These are phyloP conservation scores for Tetramorium bicarinatum DNA, from an alignment of 2,888 invertebrate species.

Conservation along the genomic window DNA sequence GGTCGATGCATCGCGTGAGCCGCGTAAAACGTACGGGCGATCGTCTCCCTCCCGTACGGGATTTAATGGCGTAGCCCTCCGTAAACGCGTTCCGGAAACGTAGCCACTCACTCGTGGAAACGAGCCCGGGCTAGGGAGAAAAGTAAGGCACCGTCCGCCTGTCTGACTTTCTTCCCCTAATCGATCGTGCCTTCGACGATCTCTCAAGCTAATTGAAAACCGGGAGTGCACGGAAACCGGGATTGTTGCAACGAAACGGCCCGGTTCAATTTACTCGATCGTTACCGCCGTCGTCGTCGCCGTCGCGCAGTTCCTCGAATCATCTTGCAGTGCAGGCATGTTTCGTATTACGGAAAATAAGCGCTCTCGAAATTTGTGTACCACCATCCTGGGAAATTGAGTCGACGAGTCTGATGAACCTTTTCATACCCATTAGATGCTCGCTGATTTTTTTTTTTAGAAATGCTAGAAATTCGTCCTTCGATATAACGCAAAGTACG, in stretches of 20 bases:
- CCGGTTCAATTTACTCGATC: constrained; percentile 41
- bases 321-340: not conserved
- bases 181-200: constrained; percentile 55
- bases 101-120: constrained; percentile 64
- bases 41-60: constrained; percentile 43
- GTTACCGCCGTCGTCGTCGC: not conserved
- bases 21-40: constrained; percentile 60
- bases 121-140: constrained; percentile 23
- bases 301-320: not conserved
- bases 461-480: not conserved
- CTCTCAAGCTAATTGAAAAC: constrained; percentile 57
- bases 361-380: not conserved
- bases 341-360: not conserved
- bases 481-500: not conserved
- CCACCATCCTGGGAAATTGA: not conserved
- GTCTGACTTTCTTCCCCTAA: constrained; percentile 51
- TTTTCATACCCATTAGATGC: not conserved
- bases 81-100: constrained; percentile 67
- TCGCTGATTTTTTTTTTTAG: not conserved
- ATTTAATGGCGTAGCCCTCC: constrained; percentile 61
- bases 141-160: constrained; percentile 36
- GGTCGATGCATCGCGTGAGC: constrained; percentile 65
- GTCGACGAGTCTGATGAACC: not conserved
- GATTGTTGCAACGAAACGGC: constrained; percentile 49
- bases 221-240: constrained; percentile 50